Base-by-base conservation (phyloP, 2,113 vertebrate species). In the Xenopus borealis region DNA sequence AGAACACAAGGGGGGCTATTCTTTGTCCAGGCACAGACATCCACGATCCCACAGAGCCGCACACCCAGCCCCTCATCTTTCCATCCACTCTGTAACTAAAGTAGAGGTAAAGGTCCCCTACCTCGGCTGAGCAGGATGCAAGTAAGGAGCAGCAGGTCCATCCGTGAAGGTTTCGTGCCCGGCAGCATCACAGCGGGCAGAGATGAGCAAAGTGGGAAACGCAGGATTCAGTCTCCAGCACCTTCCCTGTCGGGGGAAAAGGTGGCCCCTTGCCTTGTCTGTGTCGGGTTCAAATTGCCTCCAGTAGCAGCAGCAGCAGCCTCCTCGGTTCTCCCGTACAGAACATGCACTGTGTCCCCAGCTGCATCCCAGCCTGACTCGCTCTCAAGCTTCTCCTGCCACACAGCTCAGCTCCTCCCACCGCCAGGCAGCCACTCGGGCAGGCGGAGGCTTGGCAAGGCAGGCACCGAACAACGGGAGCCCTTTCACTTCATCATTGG, bases 121-220 rank as follows among this genome's bases (percentile, higher is more conserved):
- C 90, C 90, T 88, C 86, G 86, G 81, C 86, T 81, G 86, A 91
- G 84, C 3, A 91, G 83, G 79, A 89, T 81, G 85, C 82, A 84
- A 46, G 82, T 84, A 79, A 87, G 69, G 65, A 91, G 84, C 79
- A 90, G 85, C 74, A 91, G 84, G 66, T 86, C 83, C 69, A 86
- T 85, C 86, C 86, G 88, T 72, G 83, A 71, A 83, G 87, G 82
- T 82, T 72, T 88, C 89, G 90, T 91, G 86, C 86, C 89, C 87
- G 66, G 74, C 76, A 75, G 83, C 81, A 80, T 74, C 27, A 78
- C 62, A 20, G 78, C 66, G 64, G 62, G 10, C 69, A 79, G 81
- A 76, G 81, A 76, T 61, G 11, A 10, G 10, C 8, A 18, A 13
- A 72, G 72, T 10, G 76, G 70, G 67, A 53, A 83, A 83, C 72